phyloP scores from a whole-genome alignment of 1,140 invertebrate genomes.

The Scaptomyza montana region DNA sequence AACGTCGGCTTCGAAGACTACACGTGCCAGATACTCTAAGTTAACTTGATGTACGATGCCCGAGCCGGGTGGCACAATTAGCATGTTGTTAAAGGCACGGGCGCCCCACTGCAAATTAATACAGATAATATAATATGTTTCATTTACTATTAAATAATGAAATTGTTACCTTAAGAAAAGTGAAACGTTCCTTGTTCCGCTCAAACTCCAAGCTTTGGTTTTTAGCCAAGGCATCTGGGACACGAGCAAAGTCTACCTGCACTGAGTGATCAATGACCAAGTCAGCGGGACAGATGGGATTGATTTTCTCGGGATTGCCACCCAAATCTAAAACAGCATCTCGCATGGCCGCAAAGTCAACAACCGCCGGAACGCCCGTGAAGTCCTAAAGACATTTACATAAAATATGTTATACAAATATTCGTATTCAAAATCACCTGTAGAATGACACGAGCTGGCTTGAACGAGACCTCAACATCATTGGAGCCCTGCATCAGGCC shows the following conservation, averaged over 20 bases:
- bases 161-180: constrained; percentile 90
- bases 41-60: constrained; percentile 99
- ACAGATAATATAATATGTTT: background rate
- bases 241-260: constrained; percentile 97
- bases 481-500: constrained; percentile 86
- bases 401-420: no score
- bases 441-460: constrained; percentile 96
- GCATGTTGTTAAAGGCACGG: constrained; percentile 97
- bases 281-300: constrained; percentile 98
- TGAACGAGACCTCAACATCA: constrained; percentile 97
- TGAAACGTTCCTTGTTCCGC: constrained; percentile 97
- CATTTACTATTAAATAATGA: background rate
- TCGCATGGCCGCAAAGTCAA: constrained; percentile 99
- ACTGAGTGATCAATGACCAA: constrained; percentile 99
- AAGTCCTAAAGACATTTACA: constrained; percentile 87
- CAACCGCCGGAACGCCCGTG: constrained; percentile 98
- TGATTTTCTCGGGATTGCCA: constrained; percentile 96
- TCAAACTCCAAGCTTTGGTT: constrained; percentile 98
- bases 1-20: constrained; percentile 92
- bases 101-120: constrained; percentile 92
- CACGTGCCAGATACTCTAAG: constrained; percentile 96
- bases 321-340: constrained; percentile 95
- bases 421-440: constrained; percentile 86
- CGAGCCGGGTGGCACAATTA: constrained; percentile 98
- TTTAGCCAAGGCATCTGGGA: constrained; percentile 93